Percentiles rank a stretch among this genome's conserved stretches.
Evolutionary conservation across 23 tunicate genomes (phyloP).

Genomic region (Oikopleura albicans): DNA sequence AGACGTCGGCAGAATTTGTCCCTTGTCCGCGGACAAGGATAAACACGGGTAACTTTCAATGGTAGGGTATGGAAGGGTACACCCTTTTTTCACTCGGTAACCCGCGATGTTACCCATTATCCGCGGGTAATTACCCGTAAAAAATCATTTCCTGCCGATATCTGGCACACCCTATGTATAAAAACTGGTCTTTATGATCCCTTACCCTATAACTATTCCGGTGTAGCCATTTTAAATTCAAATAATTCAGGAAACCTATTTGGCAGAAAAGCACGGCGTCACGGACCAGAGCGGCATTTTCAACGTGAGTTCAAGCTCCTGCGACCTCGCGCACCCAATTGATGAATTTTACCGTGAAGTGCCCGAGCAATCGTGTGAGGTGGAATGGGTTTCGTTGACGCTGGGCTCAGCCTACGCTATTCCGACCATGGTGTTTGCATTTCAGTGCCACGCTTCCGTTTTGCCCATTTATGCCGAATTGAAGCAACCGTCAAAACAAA

Average conservation of each 20-base stretch:
- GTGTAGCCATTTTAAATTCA: not conserved
- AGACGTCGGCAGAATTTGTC: too few relatives aligned
- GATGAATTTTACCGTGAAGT: not conserved
- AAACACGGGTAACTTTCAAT: too few relatives aligned
- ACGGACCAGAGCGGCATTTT: not conserved
- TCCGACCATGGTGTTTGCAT: conserved; percentile 97
- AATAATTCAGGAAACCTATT: not conserved
- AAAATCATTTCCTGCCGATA: too few relatives aligned
- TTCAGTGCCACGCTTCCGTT: conserved; percentile 98
- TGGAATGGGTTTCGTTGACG: not conserved
- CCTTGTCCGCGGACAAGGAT: too few relatives aligned
- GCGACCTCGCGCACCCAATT: not conserved
- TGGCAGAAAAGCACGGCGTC: not conserved
- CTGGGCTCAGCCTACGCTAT: conserved; percentile 49
- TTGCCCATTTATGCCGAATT: conserved; percentile 81
- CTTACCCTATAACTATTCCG: too few relatives aligned
- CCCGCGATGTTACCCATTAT: too few relatives aligned
- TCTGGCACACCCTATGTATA: too few relatives aligned
- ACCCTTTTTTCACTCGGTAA: too few relatives aligned
- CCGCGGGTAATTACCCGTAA: too few relatives aligned
- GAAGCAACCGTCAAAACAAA: conserved; percentile 40
- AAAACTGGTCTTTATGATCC: too few relatives aligned
- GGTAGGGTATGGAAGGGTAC: too few relatives aligned
- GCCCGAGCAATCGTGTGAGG: not conserved
- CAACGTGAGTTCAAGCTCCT: not conserved